phyloP scores from a whole-genome alignment of 2,113 vertebrate species.

The Brachypodius melanocephalos region DNA sequence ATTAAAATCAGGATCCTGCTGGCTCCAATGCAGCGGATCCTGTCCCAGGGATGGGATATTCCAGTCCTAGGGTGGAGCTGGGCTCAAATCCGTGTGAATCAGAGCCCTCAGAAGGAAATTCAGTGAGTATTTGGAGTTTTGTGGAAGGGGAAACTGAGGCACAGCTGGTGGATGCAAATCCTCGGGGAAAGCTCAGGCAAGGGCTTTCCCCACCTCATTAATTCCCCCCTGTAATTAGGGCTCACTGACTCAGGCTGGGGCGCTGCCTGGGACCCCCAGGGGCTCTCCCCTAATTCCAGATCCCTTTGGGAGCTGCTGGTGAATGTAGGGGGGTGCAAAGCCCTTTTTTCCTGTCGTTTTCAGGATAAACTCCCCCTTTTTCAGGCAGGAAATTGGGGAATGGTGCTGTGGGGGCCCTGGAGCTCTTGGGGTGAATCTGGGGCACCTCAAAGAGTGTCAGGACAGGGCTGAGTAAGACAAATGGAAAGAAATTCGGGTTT shows the following conservation, averaged over 20 bases:
- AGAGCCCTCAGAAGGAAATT: not conserved
- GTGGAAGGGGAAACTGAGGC: not conserved
- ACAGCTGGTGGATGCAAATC: not conserved
- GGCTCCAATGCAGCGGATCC: fast-evolving
- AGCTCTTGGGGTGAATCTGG: not conserved
- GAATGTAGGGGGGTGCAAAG: not conserved
- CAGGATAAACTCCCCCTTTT: not conserved
- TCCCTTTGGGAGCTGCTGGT: not conserved
- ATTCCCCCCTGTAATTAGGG: not conserved
- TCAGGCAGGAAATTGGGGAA: not conserved
- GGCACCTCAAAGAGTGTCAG: not conserved
- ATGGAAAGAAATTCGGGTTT: not conserved
- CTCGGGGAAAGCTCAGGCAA: fast-evolving
- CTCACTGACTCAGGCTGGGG: not conserved
- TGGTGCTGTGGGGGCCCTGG: fast-evolving
- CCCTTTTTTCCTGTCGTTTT: fast-evolving
- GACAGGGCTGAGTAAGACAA: not conserved
- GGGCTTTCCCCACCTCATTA: not conserved
- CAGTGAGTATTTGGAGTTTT: fast-evolving
- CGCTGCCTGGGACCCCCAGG: fast-evolving
- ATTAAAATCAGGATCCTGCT: not conserved
- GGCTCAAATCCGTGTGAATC: fast-evolving
- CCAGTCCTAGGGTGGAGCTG: not conserved
- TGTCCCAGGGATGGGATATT: fast-evolving
- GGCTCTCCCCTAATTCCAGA: not conserved